These are phyloP conservation scores for Heliothis subflexa DNA, from an alignment of 1,140 invertebrate species.

Conservation along the genomic window DNA sequence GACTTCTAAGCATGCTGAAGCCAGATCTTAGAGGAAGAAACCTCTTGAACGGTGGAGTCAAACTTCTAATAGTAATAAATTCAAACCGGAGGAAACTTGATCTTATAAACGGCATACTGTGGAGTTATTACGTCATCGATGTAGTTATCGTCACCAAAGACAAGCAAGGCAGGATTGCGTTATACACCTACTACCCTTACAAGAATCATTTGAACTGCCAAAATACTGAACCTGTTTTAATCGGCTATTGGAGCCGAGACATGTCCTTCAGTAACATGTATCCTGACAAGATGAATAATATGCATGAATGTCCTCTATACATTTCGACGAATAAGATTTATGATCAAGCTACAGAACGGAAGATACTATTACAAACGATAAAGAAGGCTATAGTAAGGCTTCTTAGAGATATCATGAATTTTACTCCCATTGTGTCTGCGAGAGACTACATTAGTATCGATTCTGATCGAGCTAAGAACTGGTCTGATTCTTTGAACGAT, in stretches of 20 bases:
- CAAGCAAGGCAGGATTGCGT: slow-evolving; percentile 58
- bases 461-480: slow-evolving; percentile 68
- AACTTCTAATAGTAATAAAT: slow-evolving; percentile 67
- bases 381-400: slow-evolving; percentile 64
- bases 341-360: slow-evolving; percentile 63
- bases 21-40: slow-evolving; percentile 70
- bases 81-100: slow-evolving; percentile 46
- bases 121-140: slow-evolving; percentile 67
- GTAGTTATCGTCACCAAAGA: slow-evolving; percentile 60
- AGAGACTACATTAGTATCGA: slow-evolving; percentile 71
- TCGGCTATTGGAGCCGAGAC: slow-evolving; percentile 60
- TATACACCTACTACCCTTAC: slow-evolving; percentile 72
- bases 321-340: slow-evolving; percentile 74
- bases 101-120: slow-evolving; percentile 63
- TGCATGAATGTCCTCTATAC: slow-evolving; percentile 72
- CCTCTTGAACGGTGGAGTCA: slow-evolving; percentile 62
- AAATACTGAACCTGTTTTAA: slow-evolving; percentile 57
- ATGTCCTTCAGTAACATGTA: slow-evolving; percentile 54
- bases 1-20: slow-evolving; percentile 62
- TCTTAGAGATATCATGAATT: slow-evolving; percentile 68
- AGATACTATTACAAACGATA: slow-evolving; percentile 66
- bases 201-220: slow-evolving; percentile 65
- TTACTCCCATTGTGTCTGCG: slow-evolving; percentile 63
- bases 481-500: slow-evolving; percentile 71
- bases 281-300: slow-evolving; percentile 70